Base-by-base conservation (phyloP, 37 sponge, comb jelly and placozoan genomes). In the Dysidea cf. avara region DNA sequence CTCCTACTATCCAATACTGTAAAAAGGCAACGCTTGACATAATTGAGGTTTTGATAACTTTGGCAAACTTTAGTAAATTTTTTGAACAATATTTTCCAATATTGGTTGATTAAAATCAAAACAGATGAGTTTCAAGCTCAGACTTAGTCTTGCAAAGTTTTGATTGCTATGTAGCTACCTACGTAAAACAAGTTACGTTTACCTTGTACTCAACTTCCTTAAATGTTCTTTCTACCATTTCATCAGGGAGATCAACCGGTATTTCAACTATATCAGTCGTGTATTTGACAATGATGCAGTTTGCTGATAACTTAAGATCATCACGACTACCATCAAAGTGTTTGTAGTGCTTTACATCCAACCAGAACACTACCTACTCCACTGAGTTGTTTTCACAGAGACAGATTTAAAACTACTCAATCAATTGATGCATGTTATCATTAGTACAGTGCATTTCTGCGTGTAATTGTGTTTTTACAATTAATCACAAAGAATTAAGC, bases 321-420 rank as follows among this genome's bases (percentile, higher is more conserved):
- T 87, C 88, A 2, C 56, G 38, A 33, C 69, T 56, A 1, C 88
- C 88, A 38, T 81, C 82, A 81, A 81, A 87, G 34, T 76, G 46
- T 38, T 52, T 81, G 68, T 76, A 87, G 72, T 81, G 77, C 62
- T 87, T 82, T 25, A 81, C 82, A 71, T 87, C 88, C 68, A 87
- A 57, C 82, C 82, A 81, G 56, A 87, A 87, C 54, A 81, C 69
- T 14, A 87, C 68, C 40, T 65, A 34, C 73, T 87, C 88, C 64
- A 87, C 76, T 29, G 68, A 65, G 21, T 53, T 56, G 29, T 86
- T 71, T 13, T 87, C 78, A 12, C 33, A 60, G 7, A 76, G 36
- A 50, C 82, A 81, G 49, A 75, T 81, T 54, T 78, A 58, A 46
- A 85, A 35, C 86, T 85, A 36, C 37, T 64, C 1, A 67, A 36